Conservation (phyloP, 2,888 invertebrate species). For the Cryptocheilus praepositus region DNA sequence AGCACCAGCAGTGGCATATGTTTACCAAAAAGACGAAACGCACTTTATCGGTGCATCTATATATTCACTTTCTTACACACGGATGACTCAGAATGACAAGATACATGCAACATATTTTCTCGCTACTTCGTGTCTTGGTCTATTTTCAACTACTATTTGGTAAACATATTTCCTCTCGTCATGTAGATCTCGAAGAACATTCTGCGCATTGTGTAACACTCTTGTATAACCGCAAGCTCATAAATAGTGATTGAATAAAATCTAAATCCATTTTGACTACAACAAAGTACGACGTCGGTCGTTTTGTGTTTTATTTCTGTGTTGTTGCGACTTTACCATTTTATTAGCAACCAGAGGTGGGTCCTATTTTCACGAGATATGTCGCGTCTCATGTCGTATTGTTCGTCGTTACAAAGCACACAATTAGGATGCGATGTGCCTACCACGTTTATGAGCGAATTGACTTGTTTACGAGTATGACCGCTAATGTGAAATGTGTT, state of each 20-base stretch:
- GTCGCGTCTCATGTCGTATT: conserved; percentile 2
- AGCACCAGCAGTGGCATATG: conserved; percentile 48
- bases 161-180: conserved; percentile 68
- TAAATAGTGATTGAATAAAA: conserved; percentile 72
- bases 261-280: conserved; percentile 71
- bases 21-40: conserved; percentile 59
- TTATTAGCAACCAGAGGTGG: conserved; percentile 43
- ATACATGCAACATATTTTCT: neutral
- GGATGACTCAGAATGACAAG: neutral
- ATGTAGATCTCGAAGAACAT: conserved; percentile 65
- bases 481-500: too few species aligned
- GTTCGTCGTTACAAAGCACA: conserved; percentile 2
- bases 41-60: conserved; percentile 1
- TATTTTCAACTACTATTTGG: conserved; percentile 54
- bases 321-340: conserved; percentile 56
- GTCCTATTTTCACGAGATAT: conserved; percentile 24
- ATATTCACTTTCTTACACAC: neutral
- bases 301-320: conserved; percentile 70
- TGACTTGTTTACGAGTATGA: neutral
- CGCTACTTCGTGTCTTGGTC: neutral
- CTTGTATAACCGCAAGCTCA: conserved; percentile 70
- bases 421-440: neutral
- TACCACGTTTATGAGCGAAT: conserved; percentile 1
- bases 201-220: conserved; percentile 70
- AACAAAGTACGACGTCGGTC: conserved; percentile 54